Conservation (phyloP, 2,888 invertebrate genomes). For the Protodeltote pygarga region DNA sequence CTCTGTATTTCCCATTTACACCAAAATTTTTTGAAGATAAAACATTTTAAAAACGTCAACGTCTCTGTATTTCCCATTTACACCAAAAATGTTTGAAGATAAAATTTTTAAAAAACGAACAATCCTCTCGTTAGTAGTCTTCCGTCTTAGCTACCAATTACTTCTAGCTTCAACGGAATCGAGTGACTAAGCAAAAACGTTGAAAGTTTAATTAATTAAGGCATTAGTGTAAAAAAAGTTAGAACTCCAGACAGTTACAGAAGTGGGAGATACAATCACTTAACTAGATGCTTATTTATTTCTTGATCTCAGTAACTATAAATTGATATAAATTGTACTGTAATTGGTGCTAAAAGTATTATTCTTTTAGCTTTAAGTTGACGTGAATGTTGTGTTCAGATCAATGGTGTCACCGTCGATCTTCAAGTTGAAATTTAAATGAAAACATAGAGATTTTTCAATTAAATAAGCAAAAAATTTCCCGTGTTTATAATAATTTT, state of each 20-base stretch:
- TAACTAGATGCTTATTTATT: conserved; percentile 1
- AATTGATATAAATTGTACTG: too few species aligned
- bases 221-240: conserved; percentile 48
- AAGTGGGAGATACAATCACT: conserved; percentile 18
- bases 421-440: too few species aligned
- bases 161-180: conserved; percentile 30
- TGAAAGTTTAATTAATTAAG: conserved; percentile 60
- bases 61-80: too few species aligned
- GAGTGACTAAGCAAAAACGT: conserved; percentile 47
- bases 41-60: too few species aligned
- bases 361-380: too few species aligned
- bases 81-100: neutral
- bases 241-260: conserved; percentile 28
- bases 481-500: too few species aligned
- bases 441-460: too few species aligned
- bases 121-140: conserved; percentile 23
- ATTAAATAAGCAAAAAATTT: too few species aligned
- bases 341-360: too few species aligned
- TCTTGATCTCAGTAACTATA: neutral
- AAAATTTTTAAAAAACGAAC: neutral
- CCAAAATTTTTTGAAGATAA: neutral
- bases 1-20: neutral
- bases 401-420: too few species aligned
- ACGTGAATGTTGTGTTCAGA: too few species aligned
- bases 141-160: conserved; percentile 32